phyloP scores from a whole-genome alignment of 2,888 invertebrate genomes.

The Nycteola revayana region DNA sequence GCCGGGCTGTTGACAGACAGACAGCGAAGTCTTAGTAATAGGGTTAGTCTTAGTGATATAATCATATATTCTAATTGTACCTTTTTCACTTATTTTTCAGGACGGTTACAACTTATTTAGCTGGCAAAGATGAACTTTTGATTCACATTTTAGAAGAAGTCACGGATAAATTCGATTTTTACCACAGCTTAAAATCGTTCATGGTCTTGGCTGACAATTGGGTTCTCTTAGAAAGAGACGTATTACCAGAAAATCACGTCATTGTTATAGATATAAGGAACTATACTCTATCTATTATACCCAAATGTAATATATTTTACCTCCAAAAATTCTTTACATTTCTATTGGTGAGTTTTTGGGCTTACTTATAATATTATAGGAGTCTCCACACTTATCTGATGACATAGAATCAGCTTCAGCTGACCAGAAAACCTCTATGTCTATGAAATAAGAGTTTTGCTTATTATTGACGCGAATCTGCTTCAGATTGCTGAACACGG shows the following conservation, averaged over 20 bases:
- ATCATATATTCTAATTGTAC: too few relatives aligned
- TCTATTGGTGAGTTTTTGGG: slow-evolving; percentile 65
- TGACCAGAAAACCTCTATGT: too few relatives aligned
- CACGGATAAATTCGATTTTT: slow-evolving; percentile 53
- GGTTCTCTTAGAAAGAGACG: slow-evolving; percentile 14
- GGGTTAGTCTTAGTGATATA: too few relatives aligned
- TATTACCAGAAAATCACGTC: slow-evolving; percentile 54
- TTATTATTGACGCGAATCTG: too few relatives aligned
- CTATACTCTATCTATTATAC: slow-evolving; percentile 49
- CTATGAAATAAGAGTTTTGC: too few relatives aligned
- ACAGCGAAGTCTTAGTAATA: too few relatives aligned
- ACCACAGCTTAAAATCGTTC: slow-evolving; percentile 55
- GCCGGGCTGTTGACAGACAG: too few relatives aligned
- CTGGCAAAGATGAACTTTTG: slow-evolving; percentile 51
- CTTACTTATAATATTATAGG: too few relatives aligned
- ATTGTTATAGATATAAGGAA: slow-evolving; percentile 58
- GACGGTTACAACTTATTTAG: slow-evolving; percentile 40
- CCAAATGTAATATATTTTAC: slow-evolving; percentile 60
- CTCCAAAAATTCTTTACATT: slow-evolving; percentile 58
- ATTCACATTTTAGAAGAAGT: slow-evolving; percentile 56
- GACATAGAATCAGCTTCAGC: too few relatives aligned
- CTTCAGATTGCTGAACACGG: too few relatives aligned
- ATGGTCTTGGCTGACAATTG: neutral
- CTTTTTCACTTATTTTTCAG: slow-evolving; percentile 46
- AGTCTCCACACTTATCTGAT: too few relatives aligned